A percentile compares a stretch with the other conserved stretches of the same genome.
phyloP scores from a whole-genome alignment of 2,797 vertebrate genomes.

The Arnoldichthys spilopterus region DNA sequence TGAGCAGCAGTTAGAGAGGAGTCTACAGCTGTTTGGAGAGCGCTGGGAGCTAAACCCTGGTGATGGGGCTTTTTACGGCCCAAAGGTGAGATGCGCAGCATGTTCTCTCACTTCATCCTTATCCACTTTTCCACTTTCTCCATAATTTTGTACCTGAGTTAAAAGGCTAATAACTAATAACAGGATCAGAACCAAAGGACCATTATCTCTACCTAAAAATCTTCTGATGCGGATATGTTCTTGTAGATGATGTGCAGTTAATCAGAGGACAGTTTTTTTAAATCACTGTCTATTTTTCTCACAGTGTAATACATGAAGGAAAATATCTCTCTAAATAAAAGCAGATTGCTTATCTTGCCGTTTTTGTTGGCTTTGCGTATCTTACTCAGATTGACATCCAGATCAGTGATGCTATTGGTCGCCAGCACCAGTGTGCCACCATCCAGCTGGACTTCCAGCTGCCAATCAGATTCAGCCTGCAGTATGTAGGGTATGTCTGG shows the following conservation, averaged over 20 bases:
- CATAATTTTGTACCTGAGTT: no score
- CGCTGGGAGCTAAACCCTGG: conserved; percentile 88
- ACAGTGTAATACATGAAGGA: background rate
- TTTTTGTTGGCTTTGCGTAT: background rate
- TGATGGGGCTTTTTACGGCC: conserved; percentile 94
- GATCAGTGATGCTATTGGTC: conserved; percentile 86
- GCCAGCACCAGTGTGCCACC: conserved; percentile 91
- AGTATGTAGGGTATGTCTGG: conserved; percentile 82
- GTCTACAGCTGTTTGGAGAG: conserved; percentile 84
- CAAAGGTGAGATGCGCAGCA: conserved; percentile 81
- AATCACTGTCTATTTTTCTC: background rate
- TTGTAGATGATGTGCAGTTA: background rate
- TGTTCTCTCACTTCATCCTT: no score
- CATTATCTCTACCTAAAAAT: no score
- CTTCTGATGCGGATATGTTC: no score
- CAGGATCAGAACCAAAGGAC: no score
- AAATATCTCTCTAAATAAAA: background rate
- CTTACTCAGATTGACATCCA: conserved; percentile 85
- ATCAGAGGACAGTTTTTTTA: background rate
- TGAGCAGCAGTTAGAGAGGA: conserved; percentile 81
- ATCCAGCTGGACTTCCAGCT: conserved; percentile 95
- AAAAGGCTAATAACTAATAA: no score
- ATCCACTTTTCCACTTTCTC: background rate
- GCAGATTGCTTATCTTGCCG: background rate
- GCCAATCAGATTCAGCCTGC: conserved; percentile 87